Percentiles rank a stretch among this genome's conserved stretches.
Conservation (phyloP, 2,797 vertebrate species). For the Phoeniculus purpureus region DNA sequence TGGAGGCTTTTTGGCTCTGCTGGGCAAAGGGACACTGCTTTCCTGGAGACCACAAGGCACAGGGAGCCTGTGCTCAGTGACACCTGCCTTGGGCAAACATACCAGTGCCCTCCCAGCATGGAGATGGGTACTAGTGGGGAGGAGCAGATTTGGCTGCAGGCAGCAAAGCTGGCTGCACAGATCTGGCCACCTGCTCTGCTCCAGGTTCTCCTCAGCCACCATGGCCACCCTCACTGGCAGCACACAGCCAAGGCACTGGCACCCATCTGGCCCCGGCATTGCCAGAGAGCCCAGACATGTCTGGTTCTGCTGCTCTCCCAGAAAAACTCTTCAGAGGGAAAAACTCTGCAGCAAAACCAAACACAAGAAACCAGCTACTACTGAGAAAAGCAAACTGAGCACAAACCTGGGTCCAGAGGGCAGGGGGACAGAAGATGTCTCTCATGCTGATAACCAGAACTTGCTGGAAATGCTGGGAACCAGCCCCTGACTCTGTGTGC, state of each 20-base stretch:
- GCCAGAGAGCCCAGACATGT: background rate
- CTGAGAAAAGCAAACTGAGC: background rate
- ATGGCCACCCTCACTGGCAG: background rate
- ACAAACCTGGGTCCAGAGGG: background rate
- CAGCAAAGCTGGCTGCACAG: background rate
- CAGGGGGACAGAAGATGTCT: background rate
- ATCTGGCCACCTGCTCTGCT: background rate
- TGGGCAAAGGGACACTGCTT: background rate
- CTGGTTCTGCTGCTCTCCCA: background rate
- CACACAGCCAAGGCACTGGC: rapidly evolving
- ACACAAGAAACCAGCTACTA: background rate
- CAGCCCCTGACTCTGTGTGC: background rate
- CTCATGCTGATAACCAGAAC: background rate
- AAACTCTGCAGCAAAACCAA: background rate
- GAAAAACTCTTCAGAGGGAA: background rate
- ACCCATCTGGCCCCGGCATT: too few species aligned
- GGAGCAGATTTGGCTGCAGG: background rate
- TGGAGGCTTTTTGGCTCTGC: background rate
- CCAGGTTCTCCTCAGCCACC: rapidly evolving
- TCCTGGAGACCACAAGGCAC: background rate
- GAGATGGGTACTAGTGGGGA: background rate
- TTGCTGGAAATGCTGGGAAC: background rate
- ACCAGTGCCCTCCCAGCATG: too few species aligned
- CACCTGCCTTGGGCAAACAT: background rate
- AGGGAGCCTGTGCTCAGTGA: background rate